Percentiles rank a stretch among this genome's conserved stretches.
Evolutionary conservation across 2,797 vertebrate genomes (phyloP).

Genomic region (Chelidonichthys spinosus): DNA sequence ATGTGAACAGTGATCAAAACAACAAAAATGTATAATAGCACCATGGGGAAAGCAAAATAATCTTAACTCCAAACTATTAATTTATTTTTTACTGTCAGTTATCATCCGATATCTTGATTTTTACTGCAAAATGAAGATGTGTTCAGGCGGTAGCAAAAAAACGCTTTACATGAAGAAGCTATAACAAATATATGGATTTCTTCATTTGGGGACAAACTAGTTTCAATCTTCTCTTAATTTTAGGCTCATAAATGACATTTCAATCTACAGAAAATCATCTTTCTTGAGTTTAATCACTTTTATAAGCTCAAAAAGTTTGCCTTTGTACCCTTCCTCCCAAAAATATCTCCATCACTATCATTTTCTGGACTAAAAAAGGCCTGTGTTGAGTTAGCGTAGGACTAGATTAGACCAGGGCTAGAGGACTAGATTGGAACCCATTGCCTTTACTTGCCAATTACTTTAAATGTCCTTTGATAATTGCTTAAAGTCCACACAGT

Average conservation of each 20-base stretch:
- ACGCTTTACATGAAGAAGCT: neutral
- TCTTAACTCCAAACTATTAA: neutral
- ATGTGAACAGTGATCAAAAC: neutral
- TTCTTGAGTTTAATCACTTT: neutral
- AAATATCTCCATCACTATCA: neutral
- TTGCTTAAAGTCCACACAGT: constrained; percentile 5
- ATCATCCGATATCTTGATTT: neutral
- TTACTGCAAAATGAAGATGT: neutral
- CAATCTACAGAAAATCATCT: neutral
- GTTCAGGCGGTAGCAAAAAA: constrained; percentile 9
- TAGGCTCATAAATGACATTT: neutral
- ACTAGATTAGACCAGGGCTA: neutral
- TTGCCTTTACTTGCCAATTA: neutral
- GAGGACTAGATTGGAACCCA: neutral
- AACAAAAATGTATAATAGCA: neutral
- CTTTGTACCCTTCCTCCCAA: fast-evolving
- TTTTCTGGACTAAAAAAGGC: neutral
- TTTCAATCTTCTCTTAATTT: neutral
- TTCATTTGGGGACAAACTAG: neutral
- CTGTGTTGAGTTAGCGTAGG: neutral
- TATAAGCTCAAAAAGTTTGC: neutral
- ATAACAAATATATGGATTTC: neutral
- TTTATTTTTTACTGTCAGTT: neutral
- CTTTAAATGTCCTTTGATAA: neutral
- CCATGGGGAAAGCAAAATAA: neutral